Evolutionary conservation across 2,797 vertebrate genomes (phyloP).

Genomic region (Astyanax mexicanus): DNA sequence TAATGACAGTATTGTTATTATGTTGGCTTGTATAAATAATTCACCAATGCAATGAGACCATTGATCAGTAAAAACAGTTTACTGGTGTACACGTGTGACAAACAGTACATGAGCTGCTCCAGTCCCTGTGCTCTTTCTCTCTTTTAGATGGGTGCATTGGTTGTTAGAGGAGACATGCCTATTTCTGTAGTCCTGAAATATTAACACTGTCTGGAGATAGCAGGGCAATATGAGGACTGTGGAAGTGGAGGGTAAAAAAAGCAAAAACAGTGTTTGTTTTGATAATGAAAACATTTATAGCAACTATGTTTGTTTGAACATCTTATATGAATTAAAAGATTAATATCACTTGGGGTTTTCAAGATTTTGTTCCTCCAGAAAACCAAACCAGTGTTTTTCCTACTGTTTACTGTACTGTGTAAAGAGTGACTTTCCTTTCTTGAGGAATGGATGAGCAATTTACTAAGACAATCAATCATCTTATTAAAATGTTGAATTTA

Average conservation of each 20-base stretch:
- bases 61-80: background rate
- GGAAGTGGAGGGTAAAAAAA: background rate
- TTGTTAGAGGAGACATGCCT: background rate
- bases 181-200: constrained; percentile 16
- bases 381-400: too few relatives aligned
- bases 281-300: background rate
- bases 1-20: background rate
- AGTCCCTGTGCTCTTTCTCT: background rate
- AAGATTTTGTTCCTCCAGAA: too few relatives aligned
- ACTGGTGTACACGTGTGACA: background rate
- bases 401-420: too few relatives aligned
- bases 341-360: background rate
- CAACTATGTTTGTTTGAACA: background rate
- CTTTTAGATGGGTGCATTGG: background rate
- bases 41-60: background rate
- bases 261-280: background rate
- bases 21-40: background rate
- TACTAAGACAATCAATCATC: too few relatives aligned
- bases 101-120: background rate
- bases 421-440: too few relatives aligned
- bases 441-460: too few relatives aligned
- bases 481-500: too few relatives aligned
- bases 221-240: background rate
- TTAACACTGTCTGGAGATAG: background rate
- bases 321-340: background rate